Percentiles rank a stretch among this genome's conserved stretches.
These are phyloP conservation scores for Atractosteus spatula DNA, from an alignment of 2,113 vertebrate genomes.

Conservation along the genomic window DNA sequence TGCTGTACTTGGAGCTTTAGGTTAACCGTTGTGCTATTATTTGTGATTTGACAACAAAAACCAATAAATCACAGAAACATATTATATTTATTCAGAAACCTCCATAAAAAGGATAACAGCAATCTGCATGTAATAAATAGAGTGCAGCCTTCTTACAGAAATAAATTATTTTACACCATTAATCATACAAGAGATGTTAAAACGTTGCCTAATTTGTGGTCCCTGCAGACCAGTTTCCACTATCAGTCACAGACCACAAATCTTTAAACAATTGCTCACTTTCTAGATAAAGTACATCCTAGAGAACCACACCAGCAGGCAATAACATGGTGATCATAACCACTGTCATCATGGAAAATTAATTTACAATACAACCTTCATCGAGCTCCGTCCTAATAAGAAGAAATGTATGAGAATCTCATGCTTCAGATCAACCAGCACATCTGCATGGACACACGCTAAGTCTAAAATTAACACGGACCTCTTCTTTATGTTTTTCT, in stretches of 20 bases:
- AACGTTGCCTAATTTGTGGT: conserved; percentile 22
- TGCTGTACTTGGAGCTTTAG: not conserved
- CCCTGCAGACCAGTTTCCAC: conserved; percentile 20
- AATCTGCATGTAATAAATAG: conserved; percentile 27
- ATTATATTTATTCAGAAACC: conserved; percentile 26
- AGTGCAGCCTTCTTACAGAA: conserved; percentile 11
- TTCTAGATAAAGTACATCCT: too few relatives aligned
- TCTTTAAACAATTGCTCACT: conserved; percentile 9
- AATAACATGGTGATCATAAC: too few relatives aligned
- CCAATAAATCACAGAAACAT: conserved; percentile 23
- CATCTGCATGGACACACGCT: too few relatives aligned
- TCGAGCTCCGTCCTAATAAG: too few relatives aligned
- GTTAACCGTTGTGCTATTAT: conserved; percentile 14
- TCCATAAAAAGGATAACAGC: conserved; percentile 19
- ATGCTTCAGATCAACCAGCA: too few relatives aligned
- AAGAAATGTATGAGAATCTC: too few relatives aligned
- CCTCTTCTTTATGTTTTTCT: too few relatives aligned
- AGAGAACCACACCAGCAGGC: too few relatives aligned
- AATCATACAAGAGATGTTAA: conserved; percentile 24
- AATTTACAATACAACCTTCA: too few relatives aligned
- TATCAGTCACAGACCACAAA: conserved; percentile 27
- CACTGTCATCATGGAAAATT: too few relatives aligned
- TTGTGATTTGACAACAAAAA: conserved; percentile 20
- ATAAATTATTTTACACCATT: conserved; percentile 23
- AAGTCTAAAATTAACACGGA: too few relatives aligned